phyloP scores from a whole-genome alignment of 2,113 vertebrate species.

The Tretioscincus oriximinensis region DNA sequence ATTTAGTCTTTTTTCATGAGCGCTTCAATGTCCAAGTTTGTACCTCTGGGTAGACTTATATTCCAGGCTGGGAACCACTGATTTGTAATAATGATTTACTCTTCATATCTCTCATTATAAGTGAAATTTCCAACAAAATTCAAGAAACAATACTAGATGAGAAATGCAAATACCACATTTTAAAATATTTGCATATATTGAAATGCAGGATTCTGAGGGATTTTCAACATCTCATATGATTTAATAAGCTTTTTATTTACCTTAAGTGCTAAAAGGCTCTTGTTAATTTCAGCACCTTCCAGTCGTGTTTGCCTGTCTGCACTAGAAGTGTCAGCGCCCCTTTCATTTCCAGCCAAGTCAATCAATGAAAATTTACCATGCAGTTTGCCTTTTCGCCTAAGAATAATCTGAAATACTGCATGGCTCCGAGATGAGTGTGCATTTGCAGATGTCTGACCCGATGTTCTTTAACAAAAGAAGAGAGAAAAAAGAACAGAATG shows the following conservation, averaged over 20 bases:
- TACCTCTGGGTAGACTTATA: too few relatives aligned
- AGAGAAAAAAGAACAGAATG: not conserved
- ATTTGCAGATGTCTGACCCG: constrained; percentile 95
- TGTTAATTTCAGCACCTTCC: constrained; percentile 98
- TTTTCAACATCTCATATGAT: constrained; percentile 38
- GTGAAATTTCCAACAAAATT: not conserved
- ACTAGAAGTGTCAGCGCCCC: constrained; percentile 95
- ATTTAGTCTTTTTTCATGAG: too few relatives aligned
- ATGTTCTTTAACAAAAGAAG: constrained; percentile 80
- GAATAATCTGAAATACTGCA: constrained; percentile 97
- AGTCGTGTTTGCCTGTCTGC: constrained; percentile 94
- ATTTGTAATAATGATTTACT: not conserved
- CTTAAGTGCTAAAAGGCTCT: constrained; percentile 98
- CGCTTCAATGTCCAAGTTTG: too few relatives aligned
- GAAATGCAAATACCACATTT: not conserved
- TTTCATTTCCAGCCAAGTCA: constrained; percentile 95
- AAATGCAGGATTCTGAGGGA: constrained; percentile 15
- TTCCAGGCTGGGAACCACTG: too few relatives aligned
- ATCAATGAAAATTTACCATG: constrained; percentile 98
- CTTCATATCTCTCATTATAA: not conserved
- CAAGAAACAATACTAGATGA: not conserved
- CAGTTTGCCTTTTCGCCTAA: constrained; percentile 91
- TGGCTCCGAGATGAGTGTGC: constrained; percentile 97
- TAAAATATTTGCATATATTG: not conserved
- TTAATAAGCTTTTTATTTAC: constrained; percentile 67